Evolutionary conservation across 1,140 invertebrate genomes (phyloP).

Genomic region (Zeugodacus cucurbitae): DNA sequence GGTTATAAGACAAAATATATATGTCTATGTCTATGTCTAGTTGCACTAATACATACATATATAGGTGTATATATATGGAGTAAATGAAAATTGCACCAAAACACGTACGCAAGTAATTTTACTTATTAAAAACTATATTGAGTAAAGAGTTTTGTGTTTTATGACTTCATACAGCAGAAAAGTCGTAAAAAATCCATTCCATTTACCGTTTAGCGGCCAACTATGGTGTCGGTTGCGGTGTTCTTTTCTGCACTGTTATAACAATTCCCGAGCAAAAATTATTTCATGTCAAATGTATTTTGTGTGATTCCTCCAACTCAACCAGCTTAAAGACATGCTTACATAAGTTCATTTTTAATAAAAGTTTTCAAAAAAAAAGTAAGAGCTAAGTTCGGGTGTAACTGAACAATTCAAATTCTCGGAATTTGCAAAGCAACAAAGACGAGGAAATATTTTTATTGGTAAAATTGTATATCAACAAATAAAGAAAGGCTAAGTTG

Average conservation of each 20-base stretch:
- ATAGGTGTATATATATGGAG: neutral
- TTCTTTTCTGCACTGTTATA: neutral
- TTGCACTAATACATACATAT: neutral
- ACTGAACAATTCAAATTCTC: no score
- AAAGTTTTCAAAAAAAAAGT: no score
- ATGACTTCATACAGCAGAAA: neutral
- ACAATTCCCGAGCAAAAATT: neutral
- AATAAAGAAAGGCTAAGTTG: no score
- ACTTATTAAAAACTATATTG: neutral
- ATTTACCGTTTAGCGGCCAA: neutral
- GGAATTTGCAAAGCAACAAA: no score
- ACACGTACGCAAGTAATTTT: neutral
- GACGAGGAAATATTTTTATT: no score
- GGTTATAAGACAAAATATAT: no score
- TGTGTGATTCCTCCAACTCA: no score
- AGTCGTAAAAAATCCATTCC: neutral
- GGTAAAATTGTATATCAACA: no score
- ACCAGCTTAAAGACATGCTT: no score
- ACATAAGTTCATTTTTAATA: no score
- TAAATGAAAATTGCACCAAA: neutral
- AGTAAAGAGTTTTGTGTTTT: neutral
- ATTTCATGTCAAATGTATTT: no score
- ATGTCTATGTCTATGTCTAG: neutral
- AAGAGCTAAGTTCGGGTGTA: no score
- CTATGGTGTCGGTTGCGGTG: neutral